Percentiles rank a stretch among this genome's conserved stretches.
These are phyloP conservation scores for Campoplex capitator DNA, from an alignment of 2,888 invertebrate species.

Conservation along the genomic window DNA sequence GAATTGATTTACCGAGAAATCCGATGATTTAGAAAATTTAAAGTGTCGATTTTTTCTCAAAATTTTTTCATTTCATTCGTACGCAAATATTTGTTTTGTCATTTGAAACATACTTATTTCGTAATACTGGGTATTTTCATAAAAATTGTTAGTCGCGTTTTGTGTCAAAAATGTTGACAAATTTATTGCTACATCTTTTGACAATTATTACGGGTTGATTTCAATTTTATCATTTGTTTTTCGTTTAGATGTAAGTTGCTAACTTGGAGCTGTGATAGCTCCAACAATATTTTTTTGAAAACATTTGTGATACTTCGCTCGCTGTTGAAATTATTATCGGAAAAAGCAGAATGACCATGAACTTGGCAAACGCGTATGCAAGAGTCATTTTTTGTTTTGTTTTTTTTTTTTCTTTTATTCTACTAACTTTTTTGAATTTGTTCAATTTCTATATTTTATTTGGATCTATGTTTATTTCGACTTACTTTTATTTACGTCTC, in stretches of 20 bases:
- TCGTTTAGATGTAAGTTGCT: not conserved
- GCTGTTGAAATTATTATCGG: not conserved
- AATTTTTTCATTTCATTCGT: not conserved
- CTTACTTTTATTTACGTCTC: too few species aligned
- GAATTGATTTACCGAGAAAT: not conserved
- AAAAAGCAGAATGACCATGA: not conserved
- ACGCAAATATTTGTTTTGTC: not conserved
- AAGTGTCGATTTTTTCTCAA: not conserved
- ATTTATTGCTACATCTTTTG: not conserved
- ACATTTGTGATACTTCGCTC: not conserved
- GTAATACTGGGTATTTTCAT: not conserved
- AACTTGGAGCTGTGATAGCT: not conserved
- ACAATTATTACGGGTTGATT: not conserved
- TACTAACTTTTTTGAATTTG: not conserved
- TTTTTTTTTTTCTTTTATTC: not conserved
- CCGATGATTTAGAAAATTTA: too few species aligned
- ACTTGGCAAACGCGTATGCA: not conserved
- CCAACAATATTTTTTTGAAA: not conserved
- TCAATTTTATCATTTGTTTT: not conserved
- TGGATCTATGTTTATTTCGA: not conserved
- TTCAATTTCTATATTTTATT: not conserved
- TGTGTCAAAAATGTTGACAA: not conserved
- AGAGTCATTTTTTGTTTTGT: not conserved
- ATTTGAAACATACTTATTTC: not conserved
- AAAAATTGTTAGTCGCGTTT: not conserved